A percentile compares a stretch with the other conserved stretches of the same genome.
Conservation (phyloP, 1,140 invertebrate genomes). For the Triops cancriformis region DNA sequence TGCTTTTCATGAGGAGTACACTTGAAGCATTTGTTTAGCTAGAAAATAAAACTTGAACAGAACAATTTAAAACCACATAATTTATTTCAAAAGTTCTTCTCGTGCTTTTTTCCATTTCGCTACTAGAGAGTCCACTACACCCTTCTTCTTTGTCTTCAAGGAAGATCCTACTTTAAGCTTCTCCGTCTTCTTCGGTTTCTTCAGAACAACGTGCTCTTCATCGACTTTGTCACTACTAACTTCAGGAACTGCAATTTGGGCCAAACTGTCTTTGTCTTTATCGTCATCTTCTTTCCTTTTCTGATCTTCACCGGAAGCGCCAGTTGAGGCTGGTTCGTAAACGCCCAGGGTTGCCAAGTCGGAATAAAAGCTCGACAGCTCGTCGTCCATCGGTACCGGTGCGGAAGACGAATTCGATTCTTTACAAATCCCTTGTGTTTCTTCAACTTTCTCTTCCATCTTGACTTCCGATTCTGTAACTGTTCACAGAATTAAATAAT, state of each 20-base stretch:
- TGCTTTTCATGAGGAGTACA: too few species aligned
- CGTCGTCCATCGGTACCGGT: constrained; percentile 3
- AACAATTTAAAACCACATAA: neutral
- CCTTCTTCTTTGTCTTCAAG: neutral
- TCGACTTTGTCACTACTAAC: neutral
- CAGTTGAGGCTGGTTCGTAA: neutral
- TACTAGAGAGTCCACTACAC: neutral
- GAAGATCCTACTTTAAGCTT: neutral
- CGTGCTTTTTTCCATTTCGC: neutral
- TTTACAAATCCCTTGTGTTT: neutral
- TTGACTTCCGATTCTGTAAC: neutral
- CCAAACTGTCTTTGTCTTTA: neutral
- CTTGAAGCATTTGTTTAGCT: too few species aligned
- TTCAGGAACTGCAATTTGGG: neutral
- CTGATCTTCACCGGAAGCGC: neutral
- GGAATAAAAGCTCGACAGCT: constrained; percentile 20
- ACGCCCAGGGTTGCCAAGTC: constrained; percentile 22
- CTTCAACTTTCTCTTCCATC: neutral
- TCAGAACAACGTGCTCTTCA: neutral
- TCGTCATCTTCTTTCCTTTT: neutral
- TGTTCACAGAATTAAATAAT: neutral
- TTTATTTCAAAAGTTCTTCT: constrained; percentile 8
- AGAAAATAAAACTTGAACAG: neutral
- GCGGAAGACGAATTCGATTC: neutral
- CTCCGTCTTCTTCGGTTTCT: neutral